Conservation (phyloP, 1,140 invertebrate genomes). For the Agrilus planipennis region DNA sequence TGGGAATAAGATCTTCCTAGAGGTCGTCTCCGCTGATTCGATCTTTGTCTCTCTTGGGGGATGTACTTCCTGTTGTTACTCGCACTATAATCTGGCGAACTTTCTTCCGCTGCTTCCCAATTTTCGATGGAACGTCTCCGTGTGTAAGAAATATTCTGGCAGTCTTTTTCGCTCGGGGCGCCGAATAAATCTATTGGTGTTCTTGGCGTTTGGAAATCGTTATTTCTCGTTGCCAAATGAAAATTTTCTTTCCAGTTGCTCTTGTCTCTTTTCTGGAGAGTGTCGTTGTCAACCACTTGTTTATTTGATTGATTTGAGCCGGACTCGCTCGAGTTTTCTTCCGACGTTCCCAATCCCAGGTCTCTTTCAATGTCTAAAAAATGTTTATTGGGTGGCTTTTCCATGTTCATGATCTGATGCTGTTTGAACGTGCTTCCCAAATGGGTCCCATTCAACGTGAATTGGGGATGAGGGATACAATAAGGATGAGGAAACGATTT, state of each 20-base stretch:
- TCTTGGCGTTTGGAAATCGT: neutral
- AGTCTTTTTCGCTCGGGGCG: conserved; percentile 38
- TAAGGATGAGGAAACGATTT: conserved; percentile 54
- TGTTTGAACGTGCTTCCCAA: conserved; percentile 29
- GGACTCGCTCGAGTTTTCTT: conserved; percentile 62
- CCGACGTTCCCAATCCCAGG: conserved; percentile 73
- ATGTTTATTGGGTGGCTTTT: conserved; percentile 38
- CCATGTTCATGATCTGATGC: conserved; percentile 10
- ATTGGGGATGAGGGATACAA: conserved; percentile 61
- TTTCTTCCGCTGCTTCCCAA: conserved; percentile 24
- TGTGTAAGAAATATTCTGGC: conserved; percentile 33
- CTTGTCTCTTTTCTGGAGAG: too few relatives aligned
- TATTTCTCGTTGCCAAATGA: too few relatives aligned
- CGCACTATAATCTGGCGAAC: conserved; percentile 24
- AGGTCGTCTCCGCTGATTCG: conserved; percentile 23
- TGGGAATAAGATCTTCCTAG: conserved; percentile 42
- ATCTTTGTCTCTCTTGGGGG: conserved; percentile 30
- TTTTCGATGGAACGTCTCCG: conserved; percentile 33
- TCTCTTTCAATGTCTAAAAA: conserved; percentile 62
- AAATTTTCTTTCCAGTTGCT: neutral
- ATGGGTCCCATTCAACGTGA: conserved; percentile 47
- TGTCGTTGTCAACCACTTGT: conserved; percentile 43
- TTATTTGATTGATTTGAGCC: conserved; percentile 52
- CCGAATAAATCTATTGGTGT: conserved; percentile 39
- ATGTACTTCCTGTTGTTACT: conserved; percentile 29